Base-by-base conservation (phyloP, 2,797 vertebrate genomes). In the Coranthus polyacanthus region DNA sequence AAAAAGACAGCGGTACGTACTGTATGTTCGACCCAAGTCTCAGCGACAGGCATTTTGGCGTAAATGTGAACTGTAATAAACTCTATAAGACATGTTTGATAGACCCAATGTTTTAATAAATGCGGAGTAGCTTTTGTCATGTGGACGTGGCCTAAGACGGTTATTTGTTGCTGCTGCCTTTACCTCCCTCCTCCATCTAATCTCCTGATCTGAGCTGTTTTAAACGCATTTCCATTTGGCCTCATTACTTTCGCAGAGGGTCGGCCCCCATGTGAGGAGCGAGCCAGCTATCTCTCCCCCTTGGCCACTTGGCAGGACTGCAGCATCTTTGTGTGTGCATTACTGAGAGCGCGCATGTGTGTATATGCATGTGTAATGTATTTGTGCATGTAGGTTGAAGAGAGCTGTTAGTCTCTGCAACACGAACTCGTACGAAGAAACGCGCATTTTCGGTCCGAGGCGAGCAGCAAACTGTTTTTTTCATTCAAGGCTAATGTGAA, bases 191-290 rank as follows among this genome's bases (percentile, higher is more conserved):
- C 57, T 75, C 68, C 64, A 64, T 85, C 79, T 89, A 68, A 83
- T 89, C 82, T 84, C 58, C 61, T 72, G 65, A 84, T 88, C 84
- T 46, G 66, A 53, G 59, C 64, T 63, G 64, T 81, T 84, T 87
- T 78, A 89, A 89, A 88, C 47, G 68, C 75, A 58, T 88, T 83
- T 89, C 75, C 87, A 75, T 88, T 89, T 85, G 78, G 87, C 80
- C 77, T 74, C 64, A 88, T 88, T 87, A 84, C 72, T 78, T 75
- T 78, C 63, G n/a, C 70, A 52, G 72, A 86, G 69, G 68, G 68
- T 72, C 62, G 65, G 79, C n/a, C 72, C 72, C 76, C 76, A 67
- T 55, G 53, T 50, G 75, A 72, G 53, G 24, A 72, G 51, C 4
- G 22, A 44, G 69, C 66, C 72, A 68, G 68, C 45, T 22, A 26